Conservation (phyloP, 2,888 invertebrate genomes). For the Mythimna pallens region DNA sequence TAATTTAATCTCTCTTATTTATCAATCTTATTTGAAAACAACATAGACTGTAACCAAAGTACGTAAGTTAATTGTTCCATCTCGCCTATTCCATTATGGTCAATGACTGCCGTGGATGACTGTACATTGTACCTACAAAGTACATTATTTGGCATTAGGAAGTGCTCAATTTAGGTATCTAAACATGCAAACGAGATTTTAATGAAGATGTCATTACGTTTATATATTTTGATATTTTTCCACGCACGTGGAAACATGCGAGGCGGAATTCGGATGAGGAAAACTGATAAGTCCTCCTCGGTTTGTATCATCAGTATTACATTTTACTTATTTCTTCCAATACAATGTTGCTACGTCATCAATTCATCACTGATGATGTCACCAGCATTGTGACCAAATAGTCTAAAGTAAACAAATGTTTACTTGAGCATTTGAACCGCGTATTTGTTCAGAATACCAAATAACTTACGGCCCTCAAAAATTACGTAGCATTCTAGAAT, state of each 20-base stretch:
- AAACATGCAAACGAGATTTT: slow-evolving; percentile 55
- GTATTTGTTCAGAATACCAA: neutral
- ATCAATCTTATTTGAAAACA: neutral
- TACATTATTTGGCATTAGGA: slow-evolving; percentile 26
- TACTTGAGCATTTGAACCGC: neutral
- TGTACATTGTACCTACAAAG: slow-evolving; percentile 7
- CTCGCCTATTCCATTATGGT: too few relatives aligned
- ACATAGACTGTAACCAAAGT: too few relatives aligned
- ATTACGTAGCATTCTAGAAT: too few relatives aligned
- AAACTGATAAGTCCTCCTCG: slow-evolving; percentile 1
- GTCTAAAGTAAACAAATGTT: neutral
- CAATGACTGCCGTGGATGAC: slow-evolving; percentile 7
- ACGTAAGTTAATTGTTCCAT: too few relatives aligned
- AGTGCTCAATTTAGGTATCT: slow-evolving; percentile 48
- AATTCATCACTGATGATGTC: neutral
- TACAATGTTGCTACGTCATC: neutral
- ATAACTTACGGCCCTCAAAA: neutral
- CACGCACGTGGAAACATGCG: neutral
- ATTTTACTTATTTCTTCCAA: neutral
- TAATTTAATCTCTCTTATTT: neutral
- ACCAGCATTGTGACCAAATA: neutral
- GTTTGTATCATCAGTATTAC: neutral
- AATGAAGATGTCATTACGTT: slow-evolving; percentile 47
- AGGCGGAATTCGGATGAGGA: slow-evolving; percentile 15
- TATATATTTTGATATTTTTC: slow-evolving; percentile 24